Evolutionary conservation across 2,888 invertebrate genomes (phyloP), one percentile per base, ranked within the genome.

Genomic region (Erpobdella octoculata): DNA sequence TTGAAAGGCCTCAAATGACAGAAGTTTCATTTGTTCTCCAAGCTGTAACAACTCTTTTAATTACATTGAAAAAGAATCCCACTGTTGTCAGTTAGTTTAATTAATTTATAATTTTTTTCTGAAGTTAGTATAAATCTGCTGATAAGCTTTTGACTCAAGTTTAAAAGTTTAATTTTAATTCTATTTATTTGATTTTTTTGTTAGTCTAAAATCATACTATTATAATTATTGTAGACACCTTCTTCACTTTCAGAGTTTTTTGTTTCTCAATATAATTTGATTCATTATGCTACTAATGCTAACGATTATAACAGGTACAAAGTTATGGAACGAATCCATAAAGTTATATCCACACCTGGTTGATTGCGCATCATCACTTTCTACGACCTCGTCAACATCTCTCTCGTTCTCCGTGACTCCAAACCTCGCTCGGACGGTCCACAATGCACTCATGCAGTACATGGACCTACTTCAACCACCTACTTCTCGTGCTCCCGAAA

Each of bases 11-110:
- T 81, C 88, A 94, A 74, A 86, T 95, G 75, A 92, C 94, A 2
- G 95, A 96, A 85, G 93, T 96, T 83, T 92, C 93, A 66, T 95
- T 95, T 84, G 95, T 95, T 35, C 83, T 96, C 71, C 93, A 94
- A 84, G 95, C 95, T 71, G 89, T 95, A 71, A 91, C 93, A 38
- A 94, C 95, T 0, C 86, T 96, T 59, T 89, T 94, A 6, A 89
- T 91, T 68, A 92, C 94, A 3, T 88, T 96, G 86, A 93, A 94
- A 84, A 92, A 91, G 80, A 93, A 69, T 48, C 69, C 69, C 6
- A 15, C 69, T 93, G 48, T 91, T 93, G 25, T 87, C 89, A 67
- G 89, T 89, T 71, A 92, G 92, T 86, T 89, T 90, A 90, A 86
- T 80, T 74, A n/a, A n/a, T n/a, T n/a, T n/a, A n/a, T n/a, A n/a